Evolutionary conservation across 1,140 invertebrate species (phyloP).

Genomic region (Saccostrea echinata): DNA sequence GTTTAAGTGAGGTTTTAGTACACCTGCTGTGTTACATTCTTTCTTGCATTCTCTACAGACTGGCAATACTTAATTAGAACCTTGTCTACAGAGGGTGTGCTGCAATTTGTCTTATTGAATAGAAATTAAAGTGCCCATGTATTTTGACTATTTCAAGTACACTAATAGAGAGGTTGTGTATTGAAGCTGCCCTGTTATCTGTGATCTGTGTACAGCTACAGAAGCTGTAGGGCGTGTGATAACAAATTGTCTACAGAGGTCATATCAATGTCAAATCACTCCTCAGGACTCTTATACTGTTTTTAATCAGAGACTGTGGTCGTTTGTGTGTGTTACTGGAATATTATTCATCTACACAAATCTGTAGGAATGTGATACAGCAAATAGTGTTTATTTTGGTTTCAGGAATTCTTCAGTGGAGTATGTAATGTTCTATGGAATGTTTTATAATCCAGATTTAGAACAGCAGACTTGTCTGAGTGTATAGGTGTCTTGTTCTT

Average conservation of each 20-base stretch:
- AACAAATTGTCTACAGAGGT: slow-evolving; percentile 20
- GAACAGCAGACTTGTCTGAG: neutral
- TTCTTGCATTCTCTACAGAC: neutral
- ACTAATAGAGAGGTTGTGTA: neutral
- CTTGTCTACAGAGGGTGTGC: neutral
- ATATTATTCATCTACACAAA: neutral
- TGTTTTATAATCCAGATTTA: neutral
- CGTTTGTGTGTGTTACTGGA: neutral
- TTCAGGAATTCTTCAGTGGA: neutral
- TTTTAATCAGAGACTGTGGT: neutral
- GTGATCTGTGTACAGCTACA: neutral
- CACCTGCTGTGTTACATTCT: neutral
- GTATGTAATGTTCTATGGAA: neutral
- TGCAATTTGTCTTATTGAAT: neutral
- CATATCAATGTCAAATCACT: slow-evolving; percentile 26
- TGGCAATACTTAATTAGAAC: neutral
- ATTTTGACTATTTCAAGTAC: neutral
- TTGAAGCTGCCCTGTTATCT: neutral
- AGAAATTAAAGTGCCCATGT: neutral
- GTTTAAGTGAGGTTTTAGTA: too few relatives aligned
- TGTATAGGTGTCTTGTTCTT: neutral
- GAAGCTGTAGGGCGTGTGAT: neutral
- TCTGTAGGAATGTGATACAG: neutral
- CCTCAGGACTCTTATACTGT: neutral
- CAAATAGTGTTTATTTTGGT: neutral